Conservation (phyloP, 2,113 vertebrate species). For the Hippoglossus stenolepis region DNA sequence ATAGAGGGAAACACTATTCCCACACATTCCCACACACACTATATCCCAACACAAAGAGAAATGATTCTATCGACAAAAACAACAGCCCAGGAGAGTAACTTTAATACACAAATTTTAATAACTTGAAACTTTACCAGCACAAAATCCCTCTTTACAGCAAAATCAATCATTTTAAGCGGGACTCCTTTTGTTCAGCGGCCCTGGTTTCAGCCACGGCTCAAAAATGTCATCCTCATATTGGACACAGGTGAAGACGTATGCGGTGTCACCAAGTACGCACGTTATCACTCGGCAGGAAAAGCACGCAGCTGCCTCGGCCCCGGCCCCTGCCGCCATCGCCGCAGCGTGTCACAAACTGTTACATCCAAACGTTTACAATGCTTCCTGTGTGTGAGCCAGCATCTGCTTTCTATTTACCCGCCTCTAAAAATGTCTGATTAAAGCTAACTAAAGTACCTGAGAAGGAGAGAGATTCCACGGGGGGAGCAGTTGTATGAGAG, state of each 20-base stretch:
- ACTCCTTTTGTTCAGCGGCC: conserved; percentile 18
- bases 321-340: conserved; percentile 38
- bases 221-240: conserved; percentile 53
- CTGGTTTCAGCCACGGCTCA: conserved; percentile 39
- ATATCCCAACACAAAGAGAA: conserved; percentile 23
- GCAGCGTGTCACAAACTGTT: conserved; percentile 67
- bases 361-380: conserved; percentile 62
- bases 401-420: conserved; percentile 79
- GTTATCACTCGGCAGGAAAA: conserved; percentile 19
- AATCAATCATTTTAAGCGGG: conserved; percentile 33
- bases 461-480: conserved; percentile 19
- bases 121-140: conserved; percentile 26
- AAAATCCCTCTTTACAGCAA: conserved; percentile 28
- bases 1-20: background rate
- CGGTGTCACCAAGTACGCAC: conserved; percentile 23
- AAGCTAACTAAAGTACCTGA: conserved; percentile 53
- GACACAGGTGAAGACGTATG: conserved; percentile 58
- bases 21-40: conserved; percentile 16
- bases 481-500: conserved; percentile 5
- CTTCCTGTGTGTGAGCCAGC: conserved; percentile 60
- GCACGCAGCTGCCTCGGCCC: conserved; percentile 45
- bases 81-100: conserved; percentile 3
- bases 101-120: conserved; percentile 48
- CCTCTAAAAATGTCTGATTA: conserved; percentile 32
- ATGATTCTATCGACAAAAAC: background rate